These are phyloP conservation scores for Hyperopisus bebe DNA, from an alignment of 2,113 vertebrate genomes.

Conservation along the genomic window DNA sequence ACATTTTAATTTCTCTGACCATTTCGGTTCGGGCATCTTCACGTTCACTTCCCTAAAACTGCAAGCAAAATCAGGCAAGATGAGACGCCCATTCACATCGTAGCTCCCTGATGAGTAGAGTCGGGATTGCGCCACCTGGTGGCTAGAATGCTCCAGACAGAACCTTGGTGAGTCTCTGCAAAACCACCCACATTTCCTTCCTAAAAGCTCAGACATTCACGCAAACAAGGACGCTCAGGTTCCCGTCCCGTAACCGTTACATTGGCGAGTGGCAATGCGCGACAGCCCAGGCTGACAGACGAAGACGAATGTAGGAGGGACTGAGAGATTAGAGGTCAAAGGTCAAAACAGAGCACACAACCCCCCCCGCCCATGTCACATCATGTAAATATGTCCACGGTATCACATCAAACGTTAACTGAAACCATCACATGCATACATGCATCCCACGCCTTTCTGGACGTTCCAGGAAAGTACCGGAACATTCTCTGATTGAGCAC, in stretches of 20 bases:
- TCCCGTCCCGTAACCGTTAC: background rate
- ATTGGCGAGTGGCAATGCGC: background rate
- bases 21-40: background rate
- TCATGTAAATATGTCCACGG: background rate
- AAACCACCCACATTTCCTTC: background rate
- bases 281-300: background rate
- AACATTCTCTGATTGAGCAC: conserved; percentile 1
- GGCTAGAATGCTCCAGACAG: background rate
- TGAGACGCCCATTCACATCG: background rate
- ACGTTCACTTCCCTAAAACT: background rate
- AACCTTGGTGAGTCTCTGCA: background rate
- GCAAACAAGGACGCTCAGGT: background rate
- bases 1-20: background rate
- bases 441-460: background rate
- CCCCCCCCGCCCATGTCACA: background rate
- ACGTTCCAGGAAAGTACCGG: background rate
- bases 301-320: background rate
- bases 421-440: background rate
- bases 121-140: background rate
- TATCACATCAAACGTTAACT: background rate
- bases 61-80: background rate
- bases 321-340: background rate
- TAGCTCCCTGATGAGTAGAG: no score
- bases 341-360: background rate
- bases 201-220: background rate